A percentile compares a stretch with the other conserved stretches of the same genome.
Conservation (phyloP, 2,888 invertebrate genomes). For the Dynastes grantii region DNA sequence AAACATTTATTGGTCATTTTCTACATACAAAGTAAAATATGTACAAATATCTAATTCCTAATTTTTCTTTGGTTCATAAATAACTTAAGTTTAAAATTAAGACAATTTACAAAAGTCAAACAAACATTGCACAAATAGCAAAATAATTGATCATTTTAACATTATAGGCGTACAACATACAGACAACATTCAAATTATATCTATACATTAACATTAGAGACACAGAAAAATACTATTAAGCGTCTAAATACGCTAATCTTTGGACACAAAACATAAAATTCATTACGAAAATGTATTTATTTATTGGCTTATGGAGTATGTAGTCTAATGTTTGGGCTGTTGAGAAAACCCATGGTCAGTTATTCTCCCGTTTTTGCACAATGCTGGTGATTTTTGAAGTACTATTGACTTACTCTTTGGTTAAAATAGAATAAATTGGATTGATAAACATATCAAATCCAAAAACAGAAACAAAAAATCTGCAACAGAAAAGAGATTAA, state of each 20-base stretch:
- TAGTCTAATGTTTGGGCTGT: constrained; percentile 1
- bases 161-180: background rate
- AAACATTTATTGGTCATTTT: constrained; percentile 43
- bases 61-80: constrained; percentile 50
- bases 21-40: constrained; percentile 48
- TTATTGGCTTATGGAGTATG: constrained; percentile 20
- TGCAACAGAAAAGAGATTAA: constrained; percentile 46
- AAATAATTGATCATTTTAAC: background rate
- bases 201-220: constrained; percentile 15
- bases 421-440: constrained; percentile 38
- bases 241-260: constrained; percentile 45
- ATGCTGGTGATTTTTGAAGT: constrained; percentile 2
- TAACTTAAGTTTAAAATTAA: constrained; percentile 45
- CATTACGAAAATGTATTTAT: background rate
- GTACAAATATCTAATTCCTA: constrained; percentile 43
- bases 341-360: too few species aligned
- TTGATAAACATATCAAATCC: constrained; percentile 56
- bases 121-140: constrained; percentile 45
- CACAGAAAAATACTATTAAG: constrained; percentile 21
- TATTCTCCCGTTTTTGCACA: constrained; percentile 1
- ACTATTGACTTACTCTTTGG: constrained; percentile 47
- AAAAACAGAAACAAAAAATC: too few species aligned
- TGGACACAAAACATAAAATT: constrained; percentile 42
- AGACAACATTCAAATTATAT: constrained; percentile 18
- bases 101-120: constrained; percentile 39